phyloP scores from a whole-genome alignment of 2,888 invertebrate species.

The Seira ritae region DNA sequence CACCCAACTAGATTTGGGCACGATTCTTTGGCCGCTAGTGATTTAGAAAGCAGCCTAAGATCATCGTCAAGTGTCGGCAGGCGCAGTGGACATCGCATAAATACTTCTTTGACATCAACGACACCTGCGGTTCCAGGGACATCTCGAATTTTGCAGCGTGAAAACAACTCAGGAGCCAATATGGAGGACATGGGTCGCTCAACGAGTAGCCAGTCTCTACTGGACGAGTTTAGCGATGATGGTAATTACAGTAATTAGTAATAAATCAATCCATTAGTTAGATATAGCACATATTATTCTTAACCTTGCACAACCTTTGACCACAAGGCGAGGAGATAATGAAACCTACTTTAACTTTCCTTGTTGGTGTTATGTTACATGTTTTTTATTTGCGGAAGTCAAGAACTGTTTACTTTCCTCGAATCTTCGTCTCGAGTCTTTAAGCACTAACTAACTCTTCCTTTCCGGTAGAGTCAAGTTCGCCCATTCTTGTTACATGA shows the following conservation, averaged over 20 bases:
- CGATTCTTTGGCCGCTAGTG: conserved; percentile 40
- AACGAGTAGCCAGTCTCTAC: conserved; percentile 23
- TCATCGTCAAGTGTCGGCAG: conserved; percentile 24
- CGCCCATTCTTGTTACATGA: too few relatives aligned
- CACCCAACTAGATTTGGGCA: conserved; percentile 37
- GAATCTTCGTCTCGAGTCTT: too few relatives aligned
- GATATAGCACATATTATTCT: too few relatives aligned
- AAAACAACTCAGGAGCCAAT: conserved; percentile 6
- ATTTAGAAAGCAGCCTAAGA: conserved; percentile 41
- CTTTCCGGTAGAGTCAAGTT: too few relatives aligned
- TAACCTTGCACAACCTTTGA: too few relatives aligned
- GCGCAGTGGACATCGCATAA: conserved; percentile 8
- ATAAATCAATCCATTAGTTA: neutral
- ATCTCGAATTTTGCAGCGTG: too few relatives aligned
- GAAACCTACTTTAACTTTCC: too few relatives aligned
- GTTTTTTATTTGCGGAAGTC: too few relatives aligned
- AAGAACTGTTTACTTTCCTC: too few relatives aligned
- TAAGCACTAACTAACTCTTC: too few relatives aligned
- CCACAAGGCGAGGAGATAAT: neutral
- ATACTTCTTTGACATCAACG: neutral
- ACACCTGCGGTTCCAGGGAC: conserved; percentile 34
- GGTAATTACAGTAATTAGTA: conserved; percentile 58
- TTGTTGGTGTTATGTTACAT: too few relatives aligned
- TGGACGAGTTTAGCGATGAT: conserved; percentile 54
- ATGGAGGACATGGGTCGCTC: conserved; percentile 29